A percentile compares a stretch with the other conserved stretches of the same genome.
Evolutionary conservation across 2,797 vertebrate species (phyloP).

Genomic region (Mus minutoides): DNA sequence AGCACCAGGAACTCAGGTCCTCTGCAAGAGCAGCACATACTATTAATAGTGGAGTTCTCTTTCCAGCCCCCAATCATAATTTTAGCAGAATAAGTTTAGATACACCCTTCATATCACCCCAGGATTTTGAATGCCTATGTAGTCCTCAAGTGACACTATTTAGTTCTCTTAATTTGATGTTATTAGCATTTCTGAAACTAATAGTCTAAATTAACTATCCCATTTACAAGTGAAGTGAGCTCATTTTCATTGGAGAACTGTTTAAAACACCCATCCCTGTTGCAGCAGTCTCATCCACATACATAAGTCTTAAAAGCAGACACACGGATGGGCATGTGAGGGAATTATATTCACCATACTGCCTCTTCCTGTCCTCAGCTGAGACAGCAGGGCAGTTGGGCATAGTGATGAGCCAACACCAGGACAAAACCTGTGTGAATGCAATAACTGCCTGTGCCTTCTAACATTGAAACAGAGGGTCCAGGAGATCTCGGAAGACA

Average conservation of each 20-base stretch:
- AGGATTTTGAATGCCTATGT: not conserved
- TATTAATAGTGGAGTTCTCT: not conserved
- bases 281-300: not conserved
- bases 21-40: not conserved
- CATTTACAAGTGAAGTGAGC: conserved; percentile 53
- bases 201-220: conserved; percentile 63
- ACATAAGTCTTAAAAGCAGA: not conserved
- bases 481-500: conserved; percentile 36
- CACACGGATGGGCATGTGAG: too few relatives aligned
- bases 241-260: not conserved
- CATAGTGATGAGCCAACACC: not conserved
- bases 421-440: conserved; percentile 7
- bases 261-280: conserved; percentile 39
- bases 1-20: not conserved
- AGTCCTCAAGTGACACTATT: conserved; percentile 11
- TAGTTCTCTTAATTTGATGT: conserved; percentile 53
- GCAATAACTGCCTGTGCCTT: not conserved
- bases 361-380: conserved; percentile 7
- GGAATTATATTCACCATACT: not conserved
- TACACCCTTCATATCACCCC: not conserved
- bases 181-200: conserved; percentile 55
- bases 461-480: not conserved
- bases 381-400: not conserved
- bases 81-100: conserved; percentile 32
- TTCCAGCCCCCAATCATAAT: not conserved